Conservation (phyloP, 1,140 invertebrate species). For the Eupeodes corollae region DNA sequence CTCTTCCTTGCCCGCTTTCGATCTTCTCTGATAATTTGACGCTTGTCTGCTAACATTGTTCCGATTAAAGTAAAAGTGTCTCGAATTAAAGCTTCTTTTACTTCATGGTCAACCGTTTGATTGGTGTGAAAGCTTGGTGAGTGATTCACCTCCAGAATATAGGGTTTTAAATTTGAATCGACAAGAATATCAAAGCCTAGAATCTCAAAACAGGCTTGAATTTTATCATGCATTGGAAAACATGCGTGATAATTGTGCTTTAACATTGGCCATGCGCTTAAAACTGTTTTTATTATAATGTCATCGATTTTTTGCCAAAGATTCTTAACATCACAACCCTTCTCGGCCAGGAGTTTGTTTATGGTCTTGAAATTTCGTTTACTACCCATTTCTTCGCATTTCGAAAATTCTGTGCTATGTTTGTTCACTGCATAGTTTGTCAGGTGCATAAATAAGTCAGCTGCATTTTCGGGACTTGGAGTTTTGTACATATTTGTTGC, state of each 20-base stretch:
- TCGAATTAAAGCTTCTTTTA: conserved; percentile 69
- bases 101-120: conserved; percentile 65
- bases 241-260: conserved; percentile 81
- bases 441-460: conserved; percentile 89
- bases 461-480: conserved; percentile 63
- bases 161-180: conserved; percentile 74
- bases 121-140: conserved; percentile 86
- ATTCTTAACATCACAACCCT: conserved; percentile 59
- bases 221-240: conserved; percentile 72
- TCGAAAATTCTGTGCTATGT: conserved; percentile 62
- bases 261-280: conserved; percentile 71
- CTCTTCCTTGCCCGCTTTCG: conserved; percentile 52
- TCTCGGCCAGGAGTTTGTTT: conserved; percentile 56
- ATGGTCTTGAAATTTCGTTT: conserved; percentile 77
- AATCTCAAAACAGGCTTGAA: conserved; percentile 81
- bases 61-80: conserved; percentile 78
- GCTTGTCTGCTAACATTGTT: conserved; percentile 65
- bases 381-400: conserved; percentile 56
- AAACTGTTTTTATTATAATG: conserved; percentile 78
- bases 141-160: conserved; percentile 80
- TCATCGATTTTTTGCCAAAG: conserved; percentile 79
- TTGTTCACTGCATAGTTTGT: conserved; percentile 97
- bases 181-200: conserved; percentile 80
- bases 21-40: conserved; percentile 61
- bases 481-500: conserved; percentile 76